phyloP scores from a whole-genome alignment of 2,888 invertebrate genomes.

The Drosophila nigritarsus region DNA sequence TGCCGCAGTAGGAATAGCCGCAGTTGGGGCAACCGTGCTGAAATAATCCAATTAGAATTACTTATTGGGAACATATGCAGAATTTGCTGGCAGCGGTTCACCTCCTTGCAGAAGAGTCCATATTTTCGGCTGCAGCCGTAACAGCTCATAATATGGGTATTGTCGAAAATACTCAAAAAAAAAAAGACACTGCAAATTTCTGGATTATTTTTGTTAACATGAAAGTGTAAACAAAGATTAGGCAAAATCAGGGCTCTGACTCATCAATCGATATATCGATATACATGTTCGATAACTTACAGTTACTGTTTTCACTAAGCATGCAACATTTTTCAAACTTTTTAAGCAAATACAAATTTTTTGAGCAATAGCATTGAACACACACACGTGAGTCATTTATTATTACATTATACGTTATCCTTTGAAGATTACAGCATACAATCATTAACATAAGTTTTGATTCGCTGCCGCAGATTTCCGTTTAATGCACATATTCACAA shows the following conservation, averaged over 20 bases:
- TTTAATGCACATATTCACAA: constrained; percentile 1
- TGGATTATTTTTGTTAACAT: background rate
- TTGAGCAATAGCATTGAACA: background rate
- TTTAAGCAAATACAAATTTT: background rate
- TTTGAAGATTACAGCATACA: background rate
- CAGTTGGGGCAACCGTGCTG: constrained; percentile 94
- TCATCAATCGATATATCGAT: constrained; percentile 14
- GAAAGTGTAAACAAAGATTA: constrained; percentile 6
- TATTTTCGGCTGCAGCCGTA: constrained; percentile 90
- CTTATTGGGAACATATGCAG: background rate
- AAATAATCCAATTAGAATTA: constrained; percentile 15
- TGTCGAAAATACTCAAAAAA: too few relatives aligned
- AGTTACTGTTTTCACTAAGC: background rate
- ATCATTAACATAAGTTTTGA: background rate
- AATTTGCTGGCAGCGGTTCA: constrained; percentile 76
- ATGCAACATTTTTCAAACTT: background rate
- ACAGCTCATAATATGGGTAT: constrained; percentile 87
- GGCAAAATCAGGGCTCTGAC: background rate
- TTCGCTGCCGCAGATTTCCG: background rate
- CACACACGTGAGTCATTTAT: background rate
- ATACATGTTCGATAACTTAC: background rate
- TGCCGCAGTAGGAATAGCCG: constrained; percentile 93
- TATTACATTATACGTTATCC: background rate
- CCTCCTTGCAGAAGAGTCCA: constrained; percentile 90
- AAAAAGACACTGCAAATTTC: background rate